Base-by-base conservation (phyloP, 2,888 invertebrate species). In the Gandaritis pyraliata region DNA sequence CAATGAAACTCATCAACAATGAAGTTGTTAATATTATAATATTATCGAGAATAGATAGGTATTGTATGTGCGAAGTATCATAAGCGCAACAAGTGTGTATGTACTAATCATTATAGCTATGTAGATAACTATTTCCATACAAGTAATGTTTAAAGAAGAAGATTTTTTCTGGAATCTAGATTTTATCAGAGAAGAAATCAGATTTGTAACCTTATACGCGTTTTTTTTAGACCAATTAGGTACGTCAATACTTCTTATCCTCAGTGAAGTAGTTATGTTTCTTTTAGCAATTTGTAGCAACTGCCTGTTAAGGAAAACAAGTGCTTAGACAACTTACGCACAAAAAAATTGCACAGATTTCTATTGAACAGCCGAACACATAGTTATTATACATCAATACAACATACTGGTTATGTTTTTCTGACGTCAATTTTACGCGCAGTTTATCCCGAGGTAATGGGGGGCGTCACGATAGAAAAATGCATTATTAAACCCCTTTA, bases 401-500 rank as follows among this genome's bases (percentile, higher is more conserved):
- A 71, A 76, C 75, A 74, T 74, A 77, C 75, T 76, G 72, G 78
- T 83, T 81, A 79, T 75, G 73, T 85, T 87, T 86, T 86, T 85
- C 78, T 72, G 63, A 68, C 63, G 72, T 68, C 84, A 84, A 87
- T 87, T 87, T 87, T 81, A 81, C 85, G 84, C 82, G 71, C 80
- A 85, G 83, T 86, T 88, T 83, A 85, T 85, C 82, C 76, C 81
- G 64, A 76, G 74, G 77, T 84, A 86, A 83, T 82, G 78, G 75
- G 65, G 70, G 72, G 77, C 80, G 82, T 82, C 81, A 82, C 79
- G 81, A 78, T 84, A 84, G 81, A 86, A 83, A 86, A 89, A 85
- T 88, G 85, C 84, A 88, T 86, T 90, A 87, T 88, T 88, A 84
- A 87, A 81, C 78, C 77, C 81, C 82, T n/a, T 85, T 87, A 87